Evolutionary conservation across 2,797 vertebrate species (phyloP).

Genomic region (Astyanax mexicanus): DNA sequence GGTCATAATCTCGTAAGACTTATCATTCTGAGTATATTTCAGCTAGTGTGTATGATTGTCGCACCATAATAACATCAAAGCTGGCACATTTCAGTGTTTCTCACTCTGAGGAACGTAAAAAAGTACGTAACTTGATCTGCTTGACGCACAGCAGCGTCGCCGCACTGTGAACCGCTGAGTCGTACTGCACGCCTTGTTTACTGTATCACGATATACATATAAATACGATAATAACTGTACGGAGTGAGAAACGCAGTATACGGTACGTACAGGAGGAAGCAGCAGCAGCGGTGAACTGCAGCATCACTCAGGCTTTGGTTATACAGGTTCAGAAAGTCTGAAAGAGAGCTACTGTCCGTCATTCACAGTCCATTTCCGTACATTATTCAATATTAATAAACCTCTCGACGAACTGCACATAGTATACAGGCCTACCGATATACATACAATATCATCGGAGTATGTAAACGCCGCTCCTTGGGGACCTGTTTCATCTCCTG

Average conservation of each 20-base stretch:
- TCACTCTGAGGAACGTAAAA: constrained; percentile 13
- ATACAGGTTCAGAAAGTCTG: constrained; percentile 21
- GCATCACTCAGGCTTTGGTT: constrained; percentile 42
- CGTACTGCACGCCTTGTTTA: not conserved
- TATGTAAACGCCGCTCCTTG: constrained; percentile 50
- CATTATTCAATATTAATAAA: too few relatives aligned
- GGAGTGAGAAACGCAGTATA: constrained; percentile 15
- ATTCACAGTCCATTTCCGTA: constrained; percentile 53
- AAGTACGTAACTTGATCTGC: not conserved
- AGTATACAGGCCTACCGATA: constrained; percentile 44
- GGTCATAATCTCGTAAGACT: not conserved
- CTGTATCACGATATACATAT: constrained; percentile 46
- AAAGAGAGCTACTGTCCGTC: constrained; percentile 25
- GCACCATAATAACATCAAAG: constrained; percentile 23
- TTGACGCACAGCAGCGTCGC: not conserved
- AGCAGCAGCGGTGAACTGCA: constrained; percentile 28
- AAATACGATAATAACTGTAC: constrained; percentile 27
- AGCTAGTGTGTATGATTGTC: constrained; percentile 41
- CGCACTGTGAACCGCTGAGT: not conserved
- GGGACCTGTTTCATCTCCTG: constrained; percentile 30
- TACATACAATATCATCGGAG: constrained; percentile 39
- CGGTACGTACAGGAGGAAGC: constrained; percentile 28
- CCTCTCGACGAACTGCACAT: constrained; percentile 47
- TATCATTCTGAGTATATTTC: not conserved
- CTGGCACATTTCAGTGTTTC: constrained; percentile 27